Evolutionary conservation across 2,888 invertebrate species (phyloP), one percentile per base, ranked within the genome.

Genomic region (Sinopyrophorus schimmeli): DNA sequence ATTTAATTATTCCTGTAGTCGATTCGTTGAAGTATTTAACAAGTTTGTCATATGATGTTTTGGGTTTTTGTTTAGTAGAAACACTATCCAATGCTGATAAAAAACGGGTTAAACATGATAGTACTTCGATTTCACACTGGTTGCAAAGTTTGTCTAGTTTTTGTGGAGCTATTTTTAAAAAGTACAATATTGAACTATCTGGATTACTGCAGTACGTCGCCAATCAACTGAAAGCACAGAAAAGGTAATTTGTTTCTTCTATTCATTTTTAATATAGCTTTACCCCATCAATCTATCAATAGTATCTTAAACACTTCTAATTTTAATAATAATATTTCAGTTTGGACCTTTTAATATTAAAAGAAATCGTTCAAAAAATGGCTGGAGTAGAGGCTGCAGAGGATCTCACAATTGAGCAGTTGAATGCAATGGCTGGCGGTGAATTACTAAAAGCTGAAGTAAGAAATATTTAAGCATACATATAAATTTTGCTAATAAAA

Each of bases 361-460:
- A 97, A 71, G 98, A 99, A 77, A 90, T 99, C 58, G 92, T 99
- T 27, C 94, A 96, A 75, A 98, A 97, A 78, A 99, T 99, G 98
- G 93, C 96, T 1, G 99, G 99, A 1, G 93, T 99, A 42, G 99
- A 99, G 75, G 89, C 96, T 1, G 89, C 89, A 0, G 95, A 96
- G 70, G 96, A 96, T 74, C 88, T 97, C 80, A 99, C 98, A 0
- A 80, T 87, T 12, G 97, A 98, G 65, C 98, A 99, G 69, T 75
- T 99, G 41, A 93, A 94, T 67, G 97, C 98, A 0, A 90, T 98
- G 87, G 88, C 92, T 41, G 99, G 99, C 5, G 99, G 99, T 0
- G 98, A 99, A 75, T 75, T 96, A 34, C 78, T 99, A 2, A 86
- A 92, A 67, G 90, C 92, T 63, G 98, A 99, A 82, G 94, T 92